Conservation (phyloP, 2,797 vertebrate species). For the Ataeniobius toweri region DNA sequence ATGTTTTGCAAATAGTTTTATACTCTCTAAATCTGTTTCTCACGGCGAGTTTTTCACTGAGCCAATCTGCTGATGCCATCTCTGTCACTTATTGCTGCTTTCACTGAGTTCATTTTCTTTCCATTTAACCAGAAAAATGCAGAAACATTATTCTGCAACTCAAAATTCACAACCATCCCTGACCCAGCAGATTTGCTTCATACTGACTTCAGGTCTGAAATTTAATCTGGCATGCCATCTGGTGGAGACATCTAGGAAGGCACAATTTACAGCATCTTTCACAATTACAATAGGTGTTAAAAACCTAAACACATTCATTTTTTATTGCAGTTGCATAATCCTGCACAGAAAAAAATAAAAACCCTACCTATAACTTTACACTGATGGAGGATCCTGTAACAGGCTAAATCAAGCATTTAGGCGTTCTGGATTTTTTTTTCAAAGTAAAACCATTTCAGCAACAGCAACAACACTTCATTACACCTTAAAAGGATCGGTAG, state of each 20-base stretch:
- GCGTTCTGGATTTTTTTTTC: background rate
- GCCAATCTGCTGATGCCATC: conserved; percentile 4
- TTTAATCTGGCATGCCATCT: conserved; percentile 41
- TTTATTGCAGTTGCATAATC: background rate
- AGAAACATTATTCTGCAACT: background rate
- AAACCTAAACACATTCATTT: background rate
- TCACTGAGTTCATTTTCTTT: background rate
- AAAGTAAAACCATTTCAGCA: background rate
- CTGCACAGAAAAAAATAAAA: too few species aligned
- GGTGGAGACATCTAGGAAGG: conserved; percentile 42
- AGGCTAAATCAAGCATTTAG: background rate
- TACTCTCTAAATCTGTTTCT: background rate
- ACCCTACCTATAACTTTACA: too few species aligned
- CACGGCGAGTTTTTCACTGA: background rate
- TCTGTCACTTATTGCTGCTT: conserved; percentile 17
- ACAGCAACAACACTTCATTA: background rate
- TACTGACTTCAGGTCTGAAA: background rate
- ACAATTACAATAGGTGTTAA: background rate
- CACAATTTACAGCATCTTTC: background rate
- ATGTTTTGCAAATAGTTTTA: background rate
- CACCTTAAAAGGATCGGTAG: background rate
- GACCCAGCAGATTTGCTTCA: background rate
- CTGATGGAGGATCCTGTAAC: too few species aligned
- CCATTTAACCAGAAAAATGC: conserved; percentile 3
- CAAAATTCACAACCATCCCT: conserved; percentile 18